Percentiles rank a stretch among this genome's conserved stretches.
These are phyloP conservation scores for Serinus canaria DNA, from an alignment of 2,113 vertebrate genomes.

Conservation along the genomic window DNA sequence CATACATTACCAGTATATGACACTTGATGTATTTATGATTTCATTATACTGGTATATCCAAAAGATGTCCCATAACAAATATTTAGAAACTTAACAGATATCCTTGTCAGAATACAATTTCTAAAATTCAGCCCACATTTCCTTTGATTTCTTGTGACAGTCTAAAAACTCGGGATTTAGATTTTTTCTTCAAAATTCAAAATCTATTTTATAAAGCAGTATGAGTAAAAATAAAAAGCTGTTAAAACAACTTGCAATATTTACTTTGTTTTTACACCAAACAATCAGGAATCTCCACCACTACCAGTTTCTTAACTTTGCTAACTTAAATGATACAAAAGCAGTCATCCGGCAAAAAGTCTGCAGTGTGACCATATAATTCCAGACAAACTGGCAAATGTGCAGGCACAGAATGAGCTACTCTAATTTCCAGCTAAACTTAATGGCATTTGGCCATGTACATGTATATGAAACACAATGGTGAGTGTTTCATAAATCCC, in stretches of 20 bases:
- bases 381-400: background rate
- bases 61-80: background rate
- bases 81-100: background rate
- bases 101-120: background rate
- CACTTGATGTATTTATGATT: background rate
- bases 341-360: background rate
- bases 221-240: background rate
- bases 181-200: background rate
- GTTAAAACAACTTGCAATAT: background rate
- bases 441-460: background rate
- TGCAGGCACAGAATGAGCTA: background rate
- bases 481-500: background rate
- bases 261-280: background rate
- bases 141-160: background rate
- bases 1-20: background rate
- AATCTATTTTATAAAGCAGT: background rate
- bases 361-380: background rate
- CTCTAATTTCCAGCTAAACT: background rate
- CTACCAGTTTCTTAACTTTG: background rate
- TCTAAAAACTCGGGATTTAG: background rate
- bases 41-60: background rate
- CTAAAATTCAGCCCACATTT: background rate
- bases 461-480: background rate
- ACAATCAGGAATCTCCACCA: background rate
- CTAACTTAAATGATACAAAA: background rate